These are phyloP conservation scores for Liparis tanakae DNA, from an alignment of 2,797 vertebrate species.

Conservation along the genomic window DNA sequence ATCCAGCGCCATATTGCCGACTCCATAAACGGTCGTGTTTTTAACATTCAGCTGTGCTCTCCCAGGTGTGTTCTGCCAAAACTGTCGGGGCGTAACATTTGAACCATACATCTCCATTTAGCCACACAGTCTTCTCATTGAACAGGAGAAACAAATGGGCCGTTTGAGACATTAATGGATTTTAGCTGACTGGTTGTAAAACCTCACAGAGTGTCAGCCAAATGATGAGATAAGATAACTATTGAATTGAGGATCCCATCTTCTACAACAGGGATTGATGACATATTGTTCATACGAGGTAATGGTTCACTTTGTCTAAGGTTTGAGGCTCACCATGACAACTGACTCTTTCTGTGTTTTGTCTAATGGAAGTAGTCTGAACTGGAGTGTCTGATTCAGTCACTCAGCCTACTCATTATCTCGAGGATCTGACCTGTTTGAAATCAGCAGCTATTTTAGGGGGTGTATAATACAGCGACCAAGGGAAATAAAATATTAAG, in stretches of 20 bases:
- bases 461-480: slow-evolving; percentile 11
- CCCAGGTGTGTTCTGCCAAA: slow-evolving; percentile 54
- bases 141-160: slow-evolving; percentile 62
- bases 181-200: slow-evolving; percentile 48
- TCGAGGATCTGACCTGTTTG: slow-evolving; percentile 21
- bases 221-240: slow-evolving; percentile 52
- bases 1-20: slow-evolving; percentile 43
- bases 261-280: slow-evolving; percentile 24
- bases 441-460: slow-evolving; percentile 37
- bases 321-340: slow-evolving; percentile 21
- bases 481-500: slow-evolving; percentile 27
- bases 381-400: slow-evolving; percentile 44
- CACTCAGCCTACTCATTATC: slow-evolving; percentile 43
- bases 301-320: slow-evolving; percentile 21
- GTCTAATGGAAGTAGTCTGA: slow-evolving; percentile 27
- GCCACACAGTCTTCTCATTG: slow-evolving; percentile 39
- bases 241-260: slow-evolving; percentile 36
- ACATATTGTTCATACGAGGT: slow-evolving; percentile 25
- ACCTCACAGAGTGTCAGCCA: slow-evolving; percentile 39
- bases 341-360: slow-evolving; percentile 26
- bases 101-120: slow-evolving; percentile 72
- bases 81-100: slow-evolving; percentile 46
- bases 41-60: slow-evolving; percentile 57
- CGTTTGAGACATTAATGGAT: slow-evolving; percentile 61
- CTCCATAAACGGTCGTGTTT: slow-evolving; percentile 57